Evolutionary conservation across 2,888 invertebrate genomes (phyloP).

Genomic region (Xanthostigma xanthostigma): DNA sequence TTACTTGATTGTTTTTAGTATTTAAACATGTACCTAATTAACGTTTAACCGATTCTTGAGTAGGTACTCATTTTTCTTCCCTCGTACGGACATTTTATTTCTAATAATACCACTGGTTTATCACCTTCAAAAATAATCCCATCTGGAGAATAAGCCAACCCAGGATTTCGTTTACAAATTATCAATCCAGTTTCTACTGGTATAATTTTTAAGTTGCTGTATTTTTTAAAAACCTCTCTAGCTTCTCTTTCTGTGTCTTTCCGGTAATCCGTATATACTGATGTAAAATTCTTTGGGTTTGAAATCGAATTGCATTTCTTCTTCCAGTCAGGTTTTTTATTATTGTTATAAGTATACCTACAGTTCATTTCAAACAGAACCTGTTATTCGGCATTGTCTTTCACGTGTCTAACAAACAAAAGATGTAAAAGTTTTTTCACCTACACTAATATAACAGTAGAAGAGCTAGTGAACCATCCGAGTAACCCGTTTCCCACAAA

Average conservation of each 20-base stretch:
- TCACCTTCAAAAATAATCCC: slow-evolving; percentile 13
- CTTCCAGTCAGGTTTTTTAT: slow-evolving; percentile 13
- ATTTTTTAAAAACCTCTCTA: slow-evolving; percentile 7
- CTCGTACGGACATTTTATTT: slow-evolving; percentile 16
- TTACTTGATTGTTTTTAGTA: background rate
- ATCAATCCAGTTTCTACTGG: slow-evolving; percentile 13
- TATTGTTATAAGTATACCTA: no score
- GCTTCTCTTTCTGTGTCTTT: slow-evolving; percentile 11
- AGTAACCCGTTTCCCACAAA: no score
- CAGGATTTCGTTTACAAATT: slow-evolving; percentile 13
- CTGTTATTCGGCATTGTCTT: no score
- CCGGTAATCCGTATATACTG: slow-evolving; percentile 12
- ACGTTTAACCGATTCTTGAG: slow-evolving; percentile 3
- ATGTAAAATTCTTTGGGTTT: slow-evolving; percentile 9
- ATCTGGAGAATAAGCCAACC: slow-evolving; percentile 16
- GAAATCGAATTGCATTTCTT: slow-evolving; percentile 10
- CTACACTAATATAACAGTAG: no score
- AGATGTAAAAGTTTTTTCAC: no score
- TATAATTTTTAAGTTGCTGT: slow-evolving; percentile 7
- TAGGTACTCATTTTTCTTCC: slow-evolving; percentile 11
- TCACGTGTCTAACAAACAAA: no score
- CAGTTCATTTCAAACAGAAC: no score
- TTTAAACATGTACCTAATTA: slow-evolving; percentile 7
- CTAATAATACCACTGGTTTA: slow-evolving; percentile 12
- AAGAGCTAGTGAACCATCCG: no score